A percentile compares a stretch with the other conserved stretches of the same genome.
phyloP scores from a whole-genome alignment of 2,113 vertebrate species.

The Dipodomys stephensi region DNA sequence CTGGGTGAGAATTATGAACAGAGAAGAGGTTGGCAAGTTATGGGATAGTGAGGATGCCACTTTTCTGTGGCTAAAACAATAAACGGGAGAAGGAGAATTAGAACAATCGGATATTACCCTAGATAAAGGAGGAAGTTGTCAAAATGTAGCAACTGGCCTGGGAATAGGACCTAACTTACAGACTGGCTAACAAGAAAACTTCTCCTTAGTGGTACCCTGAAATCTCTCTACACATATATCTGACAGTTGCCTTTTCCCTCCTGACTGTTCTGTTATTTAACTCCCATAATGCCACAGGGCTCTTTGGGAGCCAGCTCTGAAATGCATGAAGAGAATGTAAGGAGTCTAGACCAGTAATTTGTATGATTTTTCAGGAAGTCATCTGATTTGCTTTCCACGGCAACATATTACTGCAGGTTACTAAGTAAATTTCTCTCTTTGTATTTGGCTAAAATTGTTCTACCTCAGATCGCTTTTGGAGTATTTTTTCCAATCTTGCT shows the following conservation, averaged over 20 bases:
- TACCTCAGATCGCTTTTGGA: background rate
- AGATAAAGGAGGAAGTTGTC: background rate
- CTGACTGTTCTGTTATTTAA: background rate
- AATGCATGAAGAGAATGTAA: background rate
- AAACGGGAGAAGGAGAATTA: background rate
- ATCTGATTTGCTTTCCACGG: background rate
- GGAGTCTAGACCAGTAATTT: background rate
- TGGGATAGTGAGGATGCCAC: background rate
- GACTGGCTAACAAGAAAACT: background rate
- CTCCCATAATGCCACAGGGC: too few species aligned
- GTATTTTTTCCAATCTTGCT: background rate
- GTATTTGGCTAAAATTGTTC: background rate
- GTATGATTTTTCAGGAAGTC: background rate
- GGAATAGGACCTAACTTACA: background rate
- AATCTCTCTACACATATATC: background rate
- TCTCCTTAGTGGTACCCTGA: background rate
- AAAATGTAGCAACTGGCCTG: background rate
- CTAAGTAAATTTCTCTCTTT: background rate
- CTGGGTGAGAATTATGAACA: background rate
- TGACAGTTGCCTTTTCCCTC: background rate
- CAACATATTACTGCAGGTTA: background rate
- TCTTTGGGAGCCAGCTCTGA: background rate
- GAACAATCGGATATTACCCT: background rate
- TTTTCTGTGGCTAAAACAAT: background rate
- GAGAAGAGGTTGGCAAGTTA: background rate